Evolutionary conservation across 1,140 invertebrate genomes (phyloP).

Genomic region (Drosophila ficusphila): DNA sequence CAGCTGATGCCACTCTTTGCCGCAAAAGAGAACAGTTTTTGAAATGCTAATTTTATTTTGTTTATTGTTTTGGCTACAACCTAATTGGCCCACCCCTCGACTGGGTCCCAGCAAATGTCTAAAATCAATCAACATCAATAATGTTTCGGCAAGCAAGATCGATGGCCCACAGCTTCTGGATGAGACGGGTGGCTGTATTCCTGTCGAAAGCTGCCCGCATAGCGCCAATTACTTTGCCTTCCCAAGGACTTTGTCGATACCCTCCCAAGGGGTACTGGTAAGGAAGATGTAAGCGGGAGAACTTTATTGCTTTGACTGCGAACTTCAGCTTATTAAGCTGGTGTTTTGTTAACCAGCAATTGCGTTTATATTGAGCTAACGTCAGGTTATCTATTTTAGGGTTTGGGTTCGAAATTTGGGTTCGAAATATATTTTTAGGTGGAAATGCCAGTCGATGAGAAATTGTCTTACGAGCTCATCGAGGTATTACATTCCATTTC

Average conservation of each 20-base stretch:
- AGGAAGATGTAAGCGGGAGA: no score
- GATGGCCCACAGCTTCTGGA: slow-evolving; percentile 38
- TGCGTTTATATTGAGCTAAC: no score
- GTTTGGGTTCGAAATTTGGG: no score
- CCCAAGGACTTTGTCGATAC: neutral
- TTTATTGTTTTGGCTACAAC: slow-evolving; percentile 79
- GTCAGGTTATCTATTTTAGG: no score
- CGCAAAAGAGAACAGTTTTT: slow-evolving; percentile 3
- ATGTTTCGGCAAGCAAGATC: slow-evolving; percentile 54
- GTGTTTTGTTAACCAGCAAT: no score
- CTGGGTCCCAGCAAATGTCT: slow-evolving; percentile 55
- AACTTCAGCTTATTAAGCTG: no score
- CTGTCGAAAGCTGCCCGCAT: slow-evolving; percentile 45
- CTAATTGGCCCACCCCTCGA: slow-evolving; percentile 59
- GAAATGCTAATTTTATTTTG: slow-evolving; percentile 76
- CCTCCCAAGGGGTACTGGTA: neutral
- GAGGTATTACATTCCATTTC: no score
- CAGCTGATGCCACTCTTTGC: slow-evolving; percentile 27
- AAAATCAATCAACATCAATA: slow-evolving; percentile 83
- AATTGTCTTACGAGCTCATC: no score
- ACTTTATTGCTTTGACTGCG: no score
- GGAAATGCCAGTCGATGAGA: neutral
- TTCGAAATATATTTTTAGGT: no score
- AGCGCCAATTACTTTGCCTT: slow-evolving; percentile 42
- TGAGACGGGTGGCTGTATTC: slow-evolving; percentile 8